Base-by-base conservation (phyloP, 2,888 invertebrate genomes). In the Gastrophysa polygoni region DNA sequence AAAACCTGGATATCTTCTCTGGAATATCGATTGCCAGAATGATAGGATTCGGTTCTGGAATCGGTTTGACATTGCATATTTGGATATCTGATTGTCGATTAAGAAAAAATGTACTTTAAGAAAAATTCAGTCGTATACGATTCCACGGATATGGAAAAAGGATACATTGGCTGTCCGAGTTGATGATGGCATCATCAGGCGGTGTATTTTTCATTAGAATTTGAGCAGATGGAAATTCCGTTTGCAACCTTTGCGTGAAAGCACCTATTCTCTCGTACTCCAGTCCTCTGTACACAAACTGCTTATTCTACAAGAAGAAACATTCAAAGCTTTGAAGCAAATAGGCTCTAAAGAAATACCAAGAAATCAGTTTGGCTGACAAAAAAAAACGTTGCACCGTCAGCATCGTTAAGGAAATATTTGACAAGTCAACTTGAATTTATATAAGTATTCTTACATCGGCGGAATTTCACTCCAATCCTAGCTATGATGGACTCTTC, bases 201-300 rank as follows among this genome's bases (percentile, higher is more conserved):
- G 94, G 92, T 48, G 93, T 92, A 78, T 96, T 95, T 70, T 96
- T 93, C 84, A 91, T 94, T 70, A 97, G 85, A 72, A 96, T 91
- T 81, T 96, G 94, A n/a, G 95, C 95, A 46, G 92, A 89, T 5
- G 97, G 96, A 83, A 96, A 98, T 81, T 97, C 95, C 0, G 93
- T 92, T 81, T 96, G 95, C 64, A 98, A 83, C 24, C 97, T 87
- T 79, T 95, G 94, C 0, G 95, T 96, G 79, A 98, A 98, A 61
- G 96, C 95, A 61, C 93, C 93, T 72, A 98, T 92, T 68, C 96
- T 86, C 82, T 98, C 98, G 81, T 96, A 98, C 78, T 97, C 97
- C 75, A 94, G 85, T 0, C 98, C 98, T 68, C 98, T 90, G 82
- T 97, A 98, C 3, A 98, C 92, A 80, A 97, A 97, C 75, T 93